These are phyloP conservation scores for Anthopleura sola DNA, from an alignment of 64 coral and sea anemone species.

Conservation along the genomic window DNA sequence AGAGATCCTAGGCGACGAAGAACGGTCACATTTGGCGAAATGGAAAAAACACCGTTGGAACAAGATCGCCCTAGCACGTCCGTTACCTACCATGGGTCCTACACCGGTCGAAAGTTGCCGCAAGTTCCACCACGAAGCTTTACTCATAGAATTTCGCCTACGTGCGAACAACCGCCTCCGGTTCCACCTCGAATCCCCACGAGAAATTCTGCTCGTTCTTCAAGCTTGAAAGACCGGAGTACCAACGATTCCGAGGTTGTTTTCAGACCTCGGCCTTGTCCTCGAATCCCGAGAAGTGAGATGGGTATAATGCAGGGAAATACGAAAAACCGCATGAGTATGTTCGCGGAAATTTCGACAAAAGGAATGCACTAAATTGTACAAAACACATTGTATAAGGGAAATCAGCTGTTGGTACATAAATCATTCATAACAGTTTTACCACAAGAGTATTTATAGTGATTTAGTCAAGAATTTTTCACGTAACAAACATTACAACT, in stretches of 20 bases:
- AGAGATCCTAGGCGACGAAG: constrained; percentile 40
- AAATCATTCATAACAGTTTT: not conserved
- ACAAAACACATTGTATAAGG: not conserved
- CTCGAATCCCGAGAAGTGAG: not conserved
- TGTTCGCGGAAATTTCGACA: constrained; percentile 12
- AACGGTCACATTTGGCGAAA: constrained; percentile 62
- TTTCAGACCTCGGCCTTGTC: not conserved
- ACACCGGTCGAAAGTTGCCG: too few species aligned
- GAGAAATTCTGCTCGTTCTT: not conserved
- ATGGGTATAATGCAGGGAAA: not conserved
- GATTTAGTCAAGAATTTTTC: constrained; percentile 17
- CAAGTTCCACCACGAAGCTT: not conserved
- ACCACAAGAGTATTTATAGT: not conserved
- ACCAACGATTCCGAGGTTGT: not conserved
- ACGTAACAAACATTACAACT: not conserved
- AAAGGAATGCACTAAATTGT: constrained; percentile 12
- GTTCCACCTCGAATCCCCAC: not conserved
- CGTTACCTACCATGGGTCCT: not conserved
- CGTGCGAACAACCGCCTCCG: not conserved
- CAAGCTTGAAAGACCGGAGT: not conserved
- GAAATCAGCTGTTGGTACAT: constrained; percentile 4
- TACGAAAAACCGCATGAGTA: not conserved
- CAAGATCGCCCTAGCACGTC: not conserved
- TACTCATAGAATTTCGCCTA: not conserved
- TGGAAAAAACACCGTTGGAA: not conserved